These are phyloP conservation scores for Gracilinanus agilis DNA, from an alignment of 2,113 vertebrate genomes.

Conservation along the genomic window DNA sequence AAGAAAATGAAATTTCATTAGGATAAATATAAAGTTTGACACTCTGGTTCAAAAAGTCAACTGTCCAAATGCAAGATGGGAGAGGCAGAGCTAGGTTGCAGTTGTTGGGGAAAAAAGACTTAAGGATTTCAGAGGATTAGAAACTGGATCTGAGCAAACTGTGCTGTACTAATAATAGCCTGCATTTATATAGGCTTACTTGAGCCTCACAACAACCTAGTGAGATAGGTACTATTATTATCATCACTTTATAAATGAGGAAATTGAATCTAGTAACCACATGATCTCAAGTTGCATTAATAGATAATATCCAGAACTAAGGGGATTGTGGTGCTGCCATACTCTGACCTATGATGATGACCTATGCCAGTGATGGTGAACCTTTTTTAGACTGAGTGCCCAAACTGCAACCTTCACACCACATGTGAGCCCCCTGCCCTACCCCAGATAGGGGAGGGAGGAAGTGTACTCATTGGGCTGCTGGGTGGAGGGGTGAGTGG, in stretches of 20 bases:
- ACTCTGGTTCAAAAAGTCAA: not conserved
- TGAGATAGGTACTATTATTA: not conserved
- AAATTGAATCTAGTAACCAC: not conserved
- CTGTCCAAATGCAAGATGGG: not conserved
- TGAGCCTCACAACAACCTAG: not conserved
- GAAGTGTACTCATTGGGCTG: no score
- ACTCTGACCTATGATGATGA: not conserved
- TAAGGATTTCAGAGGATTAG: not conserved
- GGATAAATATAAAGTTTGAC: not conserved
- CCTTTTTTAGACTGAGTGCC: no score
- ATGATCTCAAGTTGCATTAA: not conserved
- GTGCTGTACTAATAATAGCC: not conserved
- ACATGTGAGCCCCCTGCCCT: no score
- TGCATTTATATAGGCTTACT: not conserved
- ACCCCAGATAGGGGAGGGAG: no score
- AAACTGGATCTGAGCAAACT: not conserved
- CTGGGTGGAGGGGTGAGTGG: no score
- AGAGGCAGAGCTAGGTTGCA: not conserved
- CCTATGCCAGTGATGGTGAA: not conserved
- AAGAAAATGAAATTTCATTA: not conserved
- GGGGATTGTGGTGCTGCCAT: not conserved
- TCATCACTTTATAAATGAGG: not conserved
- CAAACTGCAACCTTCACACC: no score
- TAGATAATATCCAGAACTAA: not conserved
- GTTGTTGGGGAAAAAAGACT: not conserved